phyloP scores from a whole-genome alignment of 2,888 invertebrate species.

The Matsumyia berberina region DNA sequence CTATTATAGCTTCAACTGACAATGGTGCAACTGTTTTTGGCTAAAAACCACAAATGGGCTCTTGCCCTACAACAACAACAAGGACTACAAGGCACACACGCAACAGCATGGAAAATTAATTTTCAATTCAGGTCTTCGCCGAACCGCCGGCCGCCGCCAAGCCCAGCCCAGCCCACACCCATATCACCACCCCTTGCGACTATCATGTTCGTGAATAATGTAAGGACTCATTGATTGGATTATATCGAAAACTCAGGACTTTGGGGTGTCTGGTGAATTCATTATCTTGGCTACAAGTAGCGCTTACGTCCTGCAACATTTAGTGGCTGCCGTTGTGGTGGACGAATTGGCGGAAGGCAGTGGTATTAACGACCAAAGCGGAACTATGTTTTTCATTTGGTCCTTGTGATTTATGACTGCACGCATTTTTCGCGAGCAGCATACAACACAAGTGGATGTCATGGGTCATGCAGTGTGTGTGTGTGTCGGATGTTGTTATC shows the following conservation, averaged over 20 bases:
- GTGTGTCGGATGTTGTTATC: conserved; percentile 42
- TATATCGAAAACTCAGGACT: conserved; percentile 63
- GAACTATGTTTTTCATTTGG: conserved; percentile 49
- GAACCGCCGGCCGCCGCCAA: background rate
- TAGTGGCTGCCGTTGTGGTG: conserved; percentile 54
- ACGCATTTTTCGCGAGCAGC: conserved; percentile 36
- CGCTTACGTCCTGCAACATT: conserved; percentile 64
- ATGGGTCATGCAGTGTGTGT: conserved; percentile 44
- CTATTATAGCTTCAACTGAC: conserved; percentile 64
- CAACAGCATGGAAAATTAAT: conserved; percentile 72
- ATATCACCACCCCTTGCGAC: background rate
- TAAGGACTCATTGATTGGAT: conserved; percentile 74
- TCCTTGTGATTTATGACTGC: conserved; percentile 69
- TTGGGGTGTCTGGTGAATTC: conserved; percentile 48
- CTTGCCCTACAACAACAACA: conserved; percentile 43
- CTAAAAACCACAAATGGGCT: conserved; percentile 69
- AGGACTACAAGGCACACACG: conserved; percentile 31
- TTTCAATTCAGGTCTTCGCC: conserved; percentile 52
- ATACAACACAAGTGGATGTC: conserved; percentile 28
- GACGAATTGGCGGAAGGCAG: conserved; percentile 14
- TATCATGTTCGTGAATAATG: conserved; percentile 56
- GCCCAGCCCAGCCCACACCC: conserved; percentile 4
- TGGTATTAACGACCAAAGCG: conserved; percentile 57
- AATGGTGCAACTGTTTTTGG: conserved; percentile 68
- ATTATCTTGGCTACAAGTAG: conserved; percentile 69